Conservation (phyloP, 2,113 vertebrate genomes). For the Brienomyrus brachyistius region DNA sequence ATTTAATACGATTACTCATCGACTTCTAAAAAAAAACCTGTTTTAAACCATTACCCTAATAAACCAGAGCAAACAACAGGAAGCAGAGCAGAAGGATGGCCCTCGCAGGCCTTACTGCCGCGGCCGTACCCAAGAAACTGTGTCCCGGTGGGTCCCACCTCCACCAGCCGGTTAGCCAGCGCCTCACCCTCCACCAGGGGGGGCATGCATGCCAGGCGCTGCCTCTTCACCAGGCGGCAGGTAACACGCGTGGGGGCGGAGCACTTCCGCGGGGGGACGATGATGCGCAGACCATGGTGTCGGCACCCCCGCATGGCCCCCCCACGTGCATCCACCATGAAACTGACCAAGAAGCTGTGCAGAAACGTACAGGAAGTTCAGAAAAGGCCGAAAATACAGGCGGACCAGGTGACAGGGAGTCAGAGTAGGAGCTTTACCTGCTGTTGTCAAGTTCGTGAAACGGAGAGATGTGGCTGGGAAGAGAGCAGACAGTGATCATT, state of each 20-base stretch:
- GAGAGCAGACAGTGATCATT: conserved; percentile 64
- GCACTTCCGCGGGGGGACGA: conserved; percentile 92
- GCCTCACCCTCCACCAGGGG: conserved; percentile 95
- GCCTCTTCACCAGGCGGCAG: conserved; percentile 91
- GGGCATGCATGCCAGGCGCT: conserved; percentile 91
- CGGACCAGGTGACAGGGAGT: background rate
- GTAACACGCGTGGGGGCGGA: conserved; percentile 92
- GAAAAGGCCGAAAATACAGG: background rate
- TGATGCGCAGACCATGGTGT: conserved; percentile 90
- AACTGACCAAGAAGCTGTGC: conserved; percentile 94
- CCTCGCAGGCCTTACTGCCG: background rate
- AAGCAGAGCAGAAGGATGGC: background rate
- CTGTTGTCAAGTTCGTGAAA: conserved; percentile 97
- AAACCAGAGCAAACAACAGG: background rate
- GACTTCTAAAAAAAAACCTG: background rate
- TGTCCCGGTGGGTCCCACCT: conserved; percentile 91
- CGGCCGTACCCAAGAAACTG: conserved; percentile 90
- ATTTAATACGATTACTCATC: background rate
- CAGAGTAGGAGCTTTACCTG: conserved; percentile 77
- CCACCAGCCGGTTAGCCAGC: conserved; percentile 83
- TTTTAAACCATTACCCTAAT: background rate
- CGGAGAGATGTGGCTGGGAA: conserved; percentile 86
- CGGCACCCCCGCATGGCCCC: conserved; percentile 97
- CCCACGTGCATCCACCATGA: conserved; percentile 97
- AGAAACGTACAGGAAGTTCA: background rate